Conservation (phyloP, 2,113 vertebrate genomes). For the Calcarius ornatus region DNA sequence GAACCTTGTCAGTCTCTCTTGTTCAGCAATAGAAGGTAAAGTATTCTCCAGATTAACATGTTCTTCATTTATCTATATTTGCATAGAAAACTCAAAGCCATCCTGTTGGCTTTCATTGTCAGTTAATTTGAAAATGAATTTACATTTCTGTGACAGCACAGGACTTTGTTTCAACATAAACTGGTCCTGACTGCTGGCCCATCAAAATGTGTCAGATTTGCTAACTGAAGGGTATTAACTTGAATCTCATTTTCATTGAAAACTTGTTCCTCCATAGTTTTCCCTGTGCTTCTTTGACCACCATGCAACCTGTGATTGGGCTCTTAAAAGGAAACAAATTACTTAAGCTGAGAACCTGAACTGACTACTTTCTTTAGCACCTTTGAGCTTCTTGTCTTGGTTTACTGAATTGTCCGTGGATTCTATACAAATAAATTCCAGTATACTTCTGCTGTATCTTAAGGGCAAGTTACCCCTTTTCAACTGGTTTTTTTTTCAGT, state of each 20-base stretch:
- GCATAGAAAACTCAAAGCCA: background rate
- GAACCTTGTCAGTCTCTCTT: background rate
- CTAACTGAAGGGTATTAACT: background rate
- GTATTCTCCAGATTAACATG: background rate
- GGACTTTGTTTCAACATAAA: background rate
- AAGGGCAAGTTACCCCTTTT: background rate
- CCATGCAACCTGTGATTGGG: background rate
- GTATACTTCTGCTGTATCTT: background rate
- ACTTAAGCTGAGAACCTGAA: background rate
- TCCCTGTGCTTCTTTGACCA: background rate
- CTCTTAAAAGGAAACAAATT: background rate
- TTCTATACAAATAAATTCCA: background rate
- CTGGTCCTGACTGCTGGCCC: background rate
- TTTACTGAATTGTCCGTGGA: background rate
- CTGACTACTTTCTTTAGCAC: background rate
- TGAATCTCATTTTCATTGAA: background rate
- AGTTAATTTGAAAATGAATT: background rate
- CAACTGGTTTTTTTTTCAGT: accelerated
- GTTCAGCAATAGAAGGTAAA: background rate
- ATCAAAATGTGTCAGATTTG: background rate
- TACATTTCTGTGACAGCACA: background rate
- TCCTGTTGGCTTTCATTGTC: background rate
- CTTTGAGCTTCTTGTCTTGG: background rate
- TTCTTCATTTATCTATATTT: background rate
- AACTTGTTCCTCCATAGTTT: background rate